phyloP scores from a whole-genome alignment of 2,113 vertebrate species.

The Nothocercus julius region DNA sequence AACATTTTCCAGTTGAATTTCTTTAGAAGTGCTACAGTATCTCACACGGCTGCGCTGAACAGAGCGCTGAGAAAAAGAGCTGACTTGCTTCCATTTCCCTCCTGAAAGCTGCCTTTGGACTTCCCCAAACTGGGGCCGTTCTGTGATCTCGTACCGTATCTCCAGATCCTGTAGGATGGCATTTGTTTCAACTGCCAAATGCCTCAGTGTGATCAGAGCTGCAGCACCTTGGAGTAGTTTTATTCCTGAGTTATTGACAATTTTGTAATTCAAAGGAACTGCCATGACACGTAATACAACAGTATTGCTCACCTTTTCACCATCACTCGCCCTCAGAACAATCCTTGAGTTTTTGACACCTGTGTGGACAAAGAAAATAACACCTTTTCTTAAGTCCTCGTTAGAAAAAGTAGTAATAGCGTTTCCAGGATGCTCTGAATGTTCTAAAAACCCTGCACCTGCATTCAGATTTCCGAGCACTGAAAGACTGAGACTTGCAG shows the following conservation, averaged over 20 bases:
- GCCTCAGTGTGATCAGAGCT: constrained; percentile 76
- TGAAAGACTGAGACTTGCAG: constrained; percentile 77
- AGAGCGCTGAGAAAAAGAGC: constrained; percentile 83
- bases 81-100: constrained; percentile 82
- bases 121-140: constrained; percentile 82
- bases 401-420: constrained; percentile 82
- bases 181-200: constrained; percentile 85
- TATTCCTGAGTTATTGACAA: constrained; percentile 83
- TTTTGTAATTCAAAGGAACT: constrained; percentile 81
- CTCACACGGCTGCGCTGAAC: constrained; percentile 79
- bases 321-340: constrained; percentile 88
- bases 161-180: constrained; percentile 78
- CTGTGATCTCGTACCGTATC: constrained; percentile 79
- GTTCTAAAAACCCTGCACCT: constrained; percentile 88
- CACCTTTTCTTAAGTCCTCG: constrained; percentile 79
- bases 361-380: constrained; percentile 84
- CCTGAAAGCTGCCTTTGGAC: constrained; percentile 81
- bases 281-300: constrained; percentile 87
- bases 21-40: constrained; percentile 83
- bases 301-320: constrained; percentile 90
- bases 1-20: constrained; percentile 78
- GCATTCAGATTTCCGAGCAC: constrained; percentile 87
- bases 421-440: constrained; percentile 76
- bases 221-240: constrained; percentile 79
- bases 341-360: constrained; percentile 86